Evolutionary conservation across 1,140 invertebrate species (phyloP), one percentile per base, ranked within the genome.

Genomic region (Tetramorium simillimum): DNA sequence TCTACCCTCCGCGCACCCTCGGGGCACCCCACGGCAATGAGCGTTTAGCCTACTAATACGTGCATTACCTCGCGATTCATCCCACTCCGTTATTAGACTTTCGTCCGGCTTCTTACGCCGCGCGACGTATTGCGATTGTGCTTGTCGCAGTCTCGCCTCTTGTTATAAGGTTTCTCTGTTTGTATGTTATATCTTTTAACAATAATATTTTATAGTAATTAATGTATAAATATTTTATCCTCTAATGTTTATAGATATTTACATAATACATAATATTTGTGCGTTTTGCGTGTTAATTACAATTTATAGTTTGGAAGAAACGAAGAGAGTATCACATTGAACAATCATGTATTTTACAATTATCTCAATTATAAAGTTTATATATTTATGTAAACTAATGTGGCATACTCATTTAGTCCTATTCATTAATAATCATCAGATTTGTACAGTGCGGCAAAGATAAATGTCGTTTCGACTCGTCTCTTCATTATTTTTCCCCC

Each of bases 21-120:
- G 92, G 90, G 92, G 91, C 46, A 7, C 18, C 43, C 77, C 82
- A 43, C 49, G 69, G 87, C 90, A 91, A 91, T 90, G 88, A 92
- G 76, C 92, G 88, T 93, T 94, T 93, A 93, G 89, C 87, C 87
- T 88, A 88, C 91, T 93, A 93, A 93, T 94, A 92, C 82, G 87
- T 81, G 88, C 70, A 89, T 93, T 93, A 92, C 86, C 62, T 86
- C 87, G 88, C 65, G 43, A 82, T 76, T 75, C 51, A 60, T 60
- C 24, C 28, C 37, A 33, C 53, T 40, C 85, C 82, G 89, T 92
- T 91, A 88, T 92, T 93, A 91, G 76, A 89, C 69, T 87, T 82
- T 63, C 53, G 28, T 40, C 43, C 18, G 1, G 7, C 33, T 75
- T 60, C 72, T 75, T 75, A 40, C 14, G 2, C 33, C 33, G 21